Evolutionary conservation across 1,140 invertebrate species (phyloP).

Genomic region (Phortica variegata): DNA sequence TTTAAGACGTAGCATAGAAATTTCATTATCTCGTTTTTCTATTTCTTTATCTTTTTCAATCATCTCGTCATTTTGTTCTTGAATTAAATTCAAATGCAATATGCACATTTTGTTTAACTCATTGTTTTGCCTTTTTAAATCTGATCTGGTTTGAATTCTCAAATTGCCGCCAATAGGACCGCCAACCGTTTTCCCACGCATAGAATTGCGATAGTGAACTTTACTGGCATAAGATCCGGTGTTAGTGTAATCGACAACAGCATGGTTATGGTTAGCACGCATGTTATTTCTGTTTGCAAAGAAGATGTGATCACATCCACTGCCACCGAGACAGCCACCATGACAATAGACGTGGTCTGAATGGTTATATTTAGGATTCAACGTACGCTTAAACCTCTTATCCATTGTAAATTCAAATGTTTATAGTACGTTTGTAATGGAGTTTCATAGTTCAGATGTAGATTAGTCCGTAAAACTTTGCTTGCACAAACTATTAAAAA

Average conservation of each 20-base stretch:
- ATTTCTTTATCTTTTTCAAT: conserved; percentile 68
- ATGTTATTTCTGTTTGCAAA: too few species aligned
- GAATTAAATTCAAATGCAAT: conserved; percentile 72
- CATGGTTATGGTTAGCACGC: too few species aligned
- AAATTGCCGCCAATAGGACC: neutral
- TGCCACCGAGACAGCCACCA: neutral
- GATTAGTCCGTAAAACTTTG: conserved; percentile 39
- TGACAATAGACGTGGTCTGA: conserved; percentile 20
- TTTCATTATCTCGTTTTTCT: conserved; percentile 24
- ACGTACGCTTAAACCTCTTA: conserved; percentile 31
- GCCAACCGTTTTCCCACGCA: too few species aligned
- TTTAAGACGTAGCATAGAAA: conserved; percentile 23
- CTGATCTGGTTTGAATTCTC: conserved; percentile 9
- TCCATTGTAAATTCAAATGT: conserved; percentile 24
- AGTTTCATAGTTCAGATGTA: conserved; percentile 29
- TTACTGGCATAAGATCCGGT: too few species aligned
- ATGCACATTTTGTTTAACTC: conserved; percentile 59
- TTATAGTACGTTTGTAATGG: conserved; percentile 2
- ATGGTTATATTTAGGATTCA: conserved; percentile 17
- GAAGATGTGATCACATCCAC: too few species aligned
- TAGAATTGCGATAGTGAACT: too few species aligned
- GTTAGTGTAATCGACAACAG: too few species aligned
- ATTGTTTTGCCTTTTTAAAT: conserved; percentile 37
- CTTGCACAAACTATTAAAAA: conserved; percentile 26
- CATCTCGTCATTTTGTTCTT: conserved; percentile 72